These are phyloP conservation scores for Eudasyphora cyanicolor DNA, from an alignment of 2,888 invertebrate genomes.

Conservation along the genomic window DNA sequence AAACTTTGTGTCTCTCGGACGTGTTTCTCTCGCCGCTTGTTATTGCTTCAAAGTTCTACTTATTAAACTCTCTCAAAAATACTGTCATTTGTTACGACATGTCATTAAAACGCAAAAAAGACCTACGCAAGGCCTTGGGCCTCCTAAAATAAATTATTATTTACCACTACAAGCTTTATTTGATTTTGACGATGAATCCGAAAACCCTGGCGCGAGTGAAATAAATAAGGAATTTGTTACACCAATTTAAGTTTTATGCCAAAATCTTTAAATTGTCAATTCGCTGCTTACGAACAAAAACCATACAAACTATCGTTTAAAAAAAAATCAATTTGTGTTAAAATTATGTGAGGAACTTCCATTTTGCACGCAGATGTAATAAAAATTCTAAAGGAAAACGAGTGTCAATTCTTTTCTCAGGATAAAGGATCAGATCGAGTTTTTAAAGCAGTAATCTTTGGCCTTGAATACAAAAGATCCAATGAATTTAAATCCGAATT, in stretches of 20 bases:
- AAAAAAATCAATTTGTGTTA: conserved; percentile 55
- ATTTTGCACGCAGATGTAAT: conserved; percentile 24
- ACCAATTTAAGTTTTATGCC: conserved; percentile 23
- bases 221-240: background rate
- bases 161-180: background rate
- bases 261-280: conserved; percentile 4
- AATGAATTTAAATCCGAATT: conserved; percentile 1
- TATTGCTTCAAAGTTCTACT: too few relatives aligned
- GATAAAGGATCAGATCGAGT: conserved; percentile 32
- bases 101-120: too few relatives aligned
- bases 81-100: too few relatives aligned
- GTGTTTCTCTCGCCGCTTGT: too few relatives aligned
- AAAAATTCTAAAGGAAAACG: conserved; percentile 34
- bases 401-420: too few relatives aligned
- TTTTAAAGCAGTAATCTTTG: too few relatives aligned
- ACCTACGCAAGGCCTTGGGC: too few relatives aligned
- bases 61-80: too few relatives aligned
- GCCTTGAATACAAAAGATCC: conserved; percentile 42
- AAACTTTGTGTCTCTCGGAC: too few relatives aligned
- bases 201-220: too few relatives aligned
- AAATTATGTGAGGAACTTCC: conserved; percentile 47
- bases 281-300: background rate
- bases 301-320: conserved; percentile 35
- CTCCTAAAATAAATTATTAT: background rate
- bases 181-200: background rate